A percentile compares a stretch with the other conserved stretches of the same genome.
phyloP scores from a whole-genome alignment of 2,888 invertebrate genomes.

The Ecliptopera silaceata region DNA sequence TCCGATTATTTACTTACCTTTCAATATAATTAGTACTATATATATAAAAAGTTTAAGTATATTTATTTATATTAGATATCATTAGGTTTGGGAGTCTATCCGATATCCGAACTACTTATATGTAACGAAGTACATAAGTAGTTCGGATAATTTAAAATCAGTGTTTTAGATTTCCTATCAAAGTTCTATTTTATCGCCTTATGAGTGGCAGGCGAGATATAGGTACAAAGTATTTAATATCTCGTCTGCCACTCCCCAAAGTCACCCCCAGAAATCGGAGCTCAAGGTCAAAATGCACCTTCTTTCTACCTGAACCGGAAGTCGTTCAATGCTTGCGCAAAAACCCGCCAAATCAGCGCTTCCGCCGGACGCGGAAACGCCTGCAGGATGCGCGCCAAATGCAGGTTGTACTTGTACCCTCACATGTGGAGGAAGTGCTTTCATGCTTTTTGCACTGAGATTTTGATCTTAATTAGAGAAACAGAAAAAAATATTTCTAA shows the following conservation, averaged over 20 bases:
- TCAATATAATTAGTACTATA: too few species aligned
- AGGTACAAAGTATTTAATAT: too few species aligned
- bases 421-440: constrained; percentile 33
- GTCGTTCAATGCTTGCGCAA: constrained; percentile 58
- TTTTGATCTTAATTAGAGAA: constrained; percentile 21
- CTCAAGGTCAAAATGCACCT: constrained; percentile 78
- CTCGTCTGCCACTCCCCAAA: background rate
- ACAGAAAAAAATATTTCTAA: background rate
- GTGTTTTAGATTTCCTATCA: too few species aligned
- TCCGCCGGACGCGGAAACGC: constrained; percentile 70
- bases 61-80: too few species aligned
- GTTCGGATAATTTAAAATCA: too few species aligned
- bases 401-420: constrained; percentile 32
- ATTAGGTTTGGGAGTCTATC: too few species aligned
- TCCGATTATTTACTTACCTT: too few species aligned
- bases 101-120: too few species aligned
- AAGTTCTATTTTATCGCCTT: too few species aligned
- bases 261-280: constrained; percentile 57
- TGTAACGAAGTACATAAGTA: too few species aligned
- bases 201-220: too few species aligned
- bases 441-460: constrained; percentile 23
- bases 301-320: constrained; percentile 67
- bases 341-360: constrained; percentile 69
- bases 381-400: constrained; percentile 36
- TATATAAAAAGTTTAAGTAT: too few species aligned